Evolutionary conservation across 2,113 vertebrate genomes (phyloP), one percentile per base, ranked within the genome.

Genomic region (Lampris incognitus): DNA sequence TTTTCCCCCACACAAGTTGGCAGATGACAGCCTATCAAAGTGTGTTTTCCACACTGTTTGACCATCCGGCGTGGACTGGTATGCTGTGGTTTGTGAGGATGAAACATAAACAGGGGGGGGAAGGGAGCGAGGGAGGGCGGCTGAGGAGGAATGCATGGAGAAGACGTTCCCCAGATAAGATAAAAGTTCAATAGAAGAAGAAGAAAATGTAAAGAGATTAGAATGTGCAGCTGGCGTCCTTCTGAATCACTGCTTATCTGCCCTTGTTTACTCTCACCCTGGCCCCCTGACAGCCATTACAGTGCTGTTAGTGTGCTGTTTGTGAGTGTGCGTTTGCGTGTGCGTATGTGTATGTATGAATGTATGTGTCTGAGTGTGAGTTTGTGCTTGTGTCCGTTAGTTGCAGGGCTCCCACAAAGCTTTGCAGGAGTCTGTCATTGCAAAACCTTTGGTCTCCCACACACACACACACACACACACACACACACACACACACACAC

Each of bases 151-250:
- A 93, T 91, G 84, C 90, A 81, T 73, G 84, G 85, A 91, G 87
- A 89, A 91, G 91, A 91, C 90, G 84, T 85, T 88, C 76, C 76
- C 9, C 64, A 88, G 92, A 93, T 93, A 92, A 93, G 92, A 93
- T 93, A 93, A 92, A 92, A 91, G 92, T 92, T 93, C 87, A 91
- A 91, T 89, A 90, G 92, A 93, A 93, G 87, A 92, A 90, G 85
- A 85, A 85, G 88, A 93, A 91, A 91, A 93, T 90, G 91, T 91
- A 90, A 88, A 91, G 91, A 93, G 92, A 93, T 93, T 93, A 92
- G 88, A 90, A 87, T 88, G 88, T 91, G 91, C 91, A 91, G 91
- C 91, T 93, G 92, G 91, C 88, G 89, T 92, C 92, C 89, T 89
- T 91, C 88, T 90, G 91, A 92, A 92, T 90, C 91, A 85, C 86